These are phyloP conservation scores for Thalassoma bifasciatum DNA, from an alignment of 2,113 vertebrate genomes.

Conservation along the genomic window DNA sequence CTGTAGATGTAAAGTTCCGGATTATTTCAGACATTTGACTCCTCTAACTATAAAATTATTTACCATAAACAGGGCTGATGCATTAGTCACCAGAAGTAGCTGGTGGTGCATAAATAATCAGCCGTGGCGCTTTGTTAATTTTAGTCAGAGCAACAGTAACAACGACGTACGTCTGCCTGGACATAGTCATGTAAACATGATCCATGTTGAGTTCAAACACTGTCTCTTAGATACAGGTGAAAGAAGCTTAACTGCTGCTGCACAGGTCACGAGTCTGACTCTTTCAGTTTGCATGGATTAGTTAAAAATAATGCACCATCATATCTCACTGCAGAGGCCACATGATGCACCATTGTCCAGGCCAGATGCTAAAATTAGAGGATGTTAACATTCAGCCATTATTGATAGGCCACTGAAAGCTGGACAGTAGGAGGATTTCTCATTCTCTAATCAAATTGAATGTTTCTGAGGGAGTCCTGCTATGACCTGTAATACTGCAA, in stretches of 20 bases:
- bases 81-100: neutral
- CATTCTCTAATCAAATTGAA: neutral
- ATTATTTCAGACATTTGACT: neutral
- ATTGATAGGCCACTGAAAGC: neutral
- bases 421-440: neutral
- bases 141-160: neutral
- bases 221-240: neutral
- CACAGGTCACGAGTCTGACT: slow-evolving; percentile 24
- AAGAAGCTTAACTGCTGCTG: slow-evolving; percentile 7
- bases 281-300: slow-evolving; percentile 33
- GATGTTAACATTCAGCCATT: neutral
- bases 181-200: slow-evolving; percentile 3
- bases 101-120: neutral
- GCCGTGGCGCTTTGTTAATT: neutral
- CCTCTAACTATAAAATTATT: neutral
- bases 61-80: neutral
- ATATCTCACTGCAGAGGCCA: slow-evolving; percentile 67
- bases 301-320: slow-evolving; percentile 26
- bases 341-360: slow-evolving; percentile 46
- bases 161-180: slow-evolving; percentile 22
- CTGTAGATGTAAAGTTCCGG: neutral
- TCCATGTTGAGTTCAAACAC: neutral
- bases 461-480: slow-evolving; percentile 14
- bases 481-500: slow-evolving; percentile 22
- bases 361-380: slow-evolving; percentile 12